These are phyloP conservation scores for Teleogryllus oceanicus DNA, from an alignment of 2,888 invertebrate genomes.

Conservation along the genomic window DNA sequence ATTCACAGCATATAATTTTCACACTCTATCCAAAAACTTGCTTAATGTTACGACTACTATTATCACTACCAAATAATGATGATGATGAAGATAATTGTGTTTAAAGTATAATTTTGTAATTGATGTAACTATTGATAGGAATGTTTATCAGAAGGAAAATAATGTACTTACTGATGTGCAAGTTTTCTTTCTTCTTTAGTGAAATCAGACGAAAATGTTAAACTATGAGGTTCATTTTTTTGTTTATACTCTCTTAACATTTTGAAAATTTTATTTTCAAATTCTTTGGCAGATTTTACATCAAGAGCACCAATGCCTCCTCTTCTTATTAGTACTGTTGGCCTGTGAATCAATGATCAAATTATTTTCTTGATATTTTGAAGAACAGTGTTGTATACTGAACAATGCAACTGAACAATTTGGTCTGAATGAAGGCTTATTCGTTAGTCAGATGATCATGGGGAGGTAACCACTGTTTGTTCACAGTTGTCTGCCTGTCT, in stretches of 20 bases:
- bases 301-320: slow-evolving; percentile 33
- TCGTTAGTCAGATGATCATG: too few species aligned
- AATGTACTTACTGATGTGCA: slow-evolving; percentile 45
- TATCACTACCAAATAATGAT: too few species aligned
- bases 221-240: slow-evolving; percentile 44
- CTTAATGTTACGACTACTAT: too few species aligned
- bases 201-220: slow-evolving; percentile 48
- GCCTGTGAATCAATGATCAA: neutral
- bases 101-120: too few species aligned
- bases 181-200: slow-evolving; percentile 48
- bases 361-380: too few species aligned
- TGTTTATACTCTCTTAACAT: slow-evolving; percentile 44
- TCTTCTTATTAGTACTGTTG: slow-evolving; percentile 31
- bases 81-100: too few species aligned
- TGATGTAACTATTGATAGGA: neutral
- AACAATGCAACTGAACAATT: too few species aligned
- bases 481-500: too few species aligned
- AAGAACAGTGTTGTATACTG: too few species aligned
- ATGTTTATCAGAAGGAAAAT: neutral
- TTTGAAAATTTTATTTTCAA: slow-evolving; percentile 36
- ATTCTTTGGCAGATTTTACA: slow-evolving; percentile 22
- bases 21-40: too few species aligned
- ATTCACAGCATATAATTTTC: neutral
- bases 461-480: too few species aligned
- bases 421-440: too few species aligned